Base-by-base conservation (phyloP, 2,113 vertebrate genomes). In the Tychaedon coryphoeus region DNA sequence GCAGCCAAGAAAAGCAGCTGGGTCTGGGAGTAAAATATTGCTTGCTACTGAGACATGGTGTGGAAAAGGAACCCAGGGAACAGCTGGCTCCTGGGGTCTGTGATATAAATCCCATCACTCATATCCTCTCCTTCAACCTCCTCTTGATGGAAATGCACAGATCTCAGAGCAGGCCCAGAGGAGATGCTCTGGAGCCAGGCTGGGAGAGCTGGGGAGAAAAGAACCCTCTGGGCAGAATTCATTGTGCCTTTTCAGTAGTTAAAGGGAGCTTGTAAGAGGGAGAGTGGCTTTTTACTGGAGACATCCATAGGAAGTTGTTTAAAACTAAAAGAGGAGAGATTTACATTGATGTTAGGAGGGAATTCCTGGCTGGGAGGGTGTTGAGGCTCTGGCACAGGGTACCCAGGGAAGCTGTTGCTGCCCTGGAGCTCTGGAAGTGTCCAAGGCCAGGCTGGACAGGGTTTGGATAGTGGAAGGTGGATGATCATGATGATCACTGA, bases 1-100 rank as follows among this genome's bases (percentile, higher is more conserved):
- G 42, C 86, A 29, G 91, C 94, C 87, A 90, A 93, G 81, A 86
- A 83, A 83, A 96, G 74, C 93, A 91, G 62, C 38, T 86, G 74
- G 66, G 72, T 14, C 54, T 56, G 67, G 81, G 77, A 93, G 82
- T 19, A 60, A 70, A 95, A 69, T 10, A 53, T n/a, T 45, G 26
- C 51, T 83, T 26, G 15, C 26, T 66, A 2, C 43, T 53, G 56
- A 85, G 66, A 58, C 19, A 1, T 1, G 26, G 25, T 36, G 42
- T 51, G 42, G 91, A 73, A 70, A 73, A 56, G 71, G 62, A 90
- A 5, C 42, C 58, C 60, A 31, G 76, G 53, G 54, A 95, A 5
- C 14, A 76, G 43, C 45, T 73, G 58, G n/a, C 26, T 91, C 47
- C 67, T 73, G 73, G 69, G 54, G 33, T 5, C 28, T 47, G 33